phyloP scores from a whole-genome alignment of 2,113 vertebrate genomes.

The Cinclus cinclus region DNA sequence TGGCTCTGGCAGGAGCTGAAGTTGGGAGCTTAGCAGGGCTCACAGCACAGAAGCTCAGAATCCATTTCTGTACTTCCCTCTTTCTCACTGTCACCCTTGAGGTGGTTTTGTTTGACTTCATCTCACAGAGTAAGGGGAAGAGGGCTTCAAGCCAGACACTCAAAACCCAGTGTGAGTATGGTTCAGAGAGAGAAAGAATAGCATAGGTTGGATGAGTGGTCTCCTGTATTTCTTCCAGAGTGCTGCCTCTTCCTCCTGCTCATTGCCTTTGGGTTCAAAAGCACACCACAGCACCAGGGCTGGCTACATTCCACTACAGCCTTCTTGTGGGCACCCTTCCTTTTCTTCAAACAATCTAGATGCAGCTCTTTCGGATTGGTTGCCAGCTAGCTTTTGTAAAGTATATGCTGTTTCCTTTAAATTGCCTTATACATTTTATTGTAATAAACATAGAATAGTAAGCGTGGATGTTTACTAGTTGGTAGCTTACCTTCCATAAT shows the following conservation, averaged over 20 bases:
- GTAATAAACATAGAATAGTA: neutral
- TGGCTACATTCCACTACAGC: neutral
- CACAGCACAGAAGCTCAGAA: neutral
- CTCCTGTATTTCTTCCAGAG: neutral
- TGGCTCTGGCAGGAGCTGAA: neutral
- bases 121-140: neutral
- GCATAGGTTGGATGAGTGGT: rapidly evolving
- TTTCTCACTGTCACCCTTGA: rapidly evolving
- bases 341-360: neutral
- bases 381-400: neutral
- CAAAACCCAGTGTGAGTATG: neutral
- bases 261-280: neutral
- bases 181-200: neutral
- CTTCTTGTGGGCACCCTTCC: neutral
- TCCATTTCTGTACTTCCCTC: neutral
- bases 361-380: neutral
- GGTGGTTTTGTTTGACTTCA: neutral
- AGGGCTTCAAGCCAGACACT: neutral
- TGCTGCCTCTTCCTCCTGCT: neutral
- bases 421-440: neutral
- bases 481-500: neutral
- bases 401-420: neutral
- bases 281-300: neutral
- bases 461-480: neutral
- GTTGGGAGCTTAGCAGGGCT: neutral